Evolutionary conservation across 2,888 invertebrate species (phyloP).

Genomic region (Alentia gelatinosa): DNA sequence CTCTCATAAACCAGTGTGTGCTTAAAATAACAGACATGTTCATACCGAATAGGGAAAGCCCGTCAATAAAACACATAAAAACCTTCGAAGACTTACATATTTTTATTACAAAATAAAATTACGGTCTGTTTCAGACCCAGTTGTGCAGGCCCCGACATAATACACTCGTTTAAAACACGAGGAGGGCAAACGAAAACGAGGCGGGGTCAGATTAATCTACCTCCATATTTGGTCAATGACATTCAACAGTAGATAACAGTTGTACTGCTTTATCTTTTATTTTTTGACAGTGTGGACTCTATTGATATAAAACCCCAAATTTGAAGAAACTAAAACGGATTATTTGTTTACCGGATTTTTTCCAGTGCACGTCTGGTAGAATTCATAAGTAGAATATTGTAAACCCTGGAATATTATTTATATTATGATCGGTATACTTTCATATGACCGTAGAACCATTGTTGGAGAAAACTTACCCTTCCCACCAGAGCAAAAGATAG

Average conservation of each 20-base stretch:
- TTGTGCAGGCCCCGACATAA: background rate
- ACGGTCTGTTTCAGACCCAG: background rate
- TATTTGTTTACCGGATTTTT: no score
- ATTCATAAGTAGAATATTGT: no score
- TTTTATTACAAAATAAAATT: constrained; percentile 32
- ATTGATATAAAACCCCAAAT: background rate
- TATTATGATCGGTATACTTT: no score
- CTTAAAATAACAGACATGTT: no score
- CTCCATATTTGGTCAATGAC: background rate
- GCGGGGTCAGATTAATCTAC: background rate
- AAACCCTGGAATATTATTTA: no score
- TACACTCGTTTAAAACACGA: background rate
- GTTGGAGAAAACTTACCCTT: no score
- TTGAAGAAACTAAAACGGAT: background rate
- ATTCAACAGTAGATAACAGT: background rate
- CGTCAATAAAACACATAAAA: background rate
- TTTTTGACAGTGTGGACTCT: no score
- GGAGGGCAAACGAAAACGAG: background rate
- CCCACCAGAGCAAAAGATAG: no score
- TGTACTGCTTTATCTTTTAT: no score
- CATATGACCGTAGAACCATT: no score
- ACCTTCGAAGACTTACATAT: background rate
- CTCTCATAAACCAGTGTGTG: no score
- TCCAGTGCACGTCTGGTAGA: no score
- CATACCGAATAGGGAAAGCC: background rate